These are phyloP conservation scores for Sebastolobus altivelis DNA, from an alignment of 2,797 vertebrate genomes.

Conservation along the genomic window DNA sequence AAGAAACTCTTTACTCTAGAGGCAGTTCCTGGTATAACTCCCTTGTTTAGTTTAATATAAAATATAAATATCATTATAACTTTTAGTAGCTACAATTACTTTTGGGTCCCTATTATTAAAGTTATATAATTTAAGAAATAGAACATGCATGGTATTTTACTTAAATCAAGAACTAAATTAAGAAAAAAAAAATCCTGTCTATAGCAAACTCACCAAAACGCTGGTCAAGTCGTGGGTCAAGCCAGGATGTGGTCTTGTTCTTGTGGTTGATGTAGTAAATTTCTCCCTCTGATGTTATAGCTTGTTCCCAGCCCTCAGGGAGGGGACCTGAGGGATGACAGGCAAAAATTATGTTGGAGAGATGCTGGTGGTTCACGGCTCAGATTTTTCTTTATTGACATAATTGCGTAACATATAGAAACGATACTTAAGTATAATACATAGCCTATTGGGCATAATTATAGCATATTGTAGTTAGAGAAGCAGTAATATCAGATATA, in stretches of 20 bases:
- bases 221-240: constrained; percentile 97
- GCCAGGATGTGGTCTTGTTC: constrained; percentile 99
- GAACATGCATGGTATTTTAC: background rate
- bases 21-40: background rate
- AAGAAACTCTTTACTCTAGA: background rate
- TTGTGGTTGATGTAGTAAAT: constrained; percentile 99
- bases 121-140: background rate
- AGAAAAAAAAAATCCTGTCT: background rate
- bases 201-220: constrained; percentile 91
- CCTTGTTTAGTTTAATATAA: background rate
- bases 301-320: constrained; percentile 99
- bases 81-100: background rate
- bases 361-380: constrained; percentile 42
- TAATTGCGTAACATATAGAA: background rate
- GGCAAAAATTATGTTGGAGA: constrained; percentile 69
- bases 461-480: background rate
- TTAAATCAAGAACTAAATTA: background rate
- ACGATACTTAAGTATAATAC: background rate
- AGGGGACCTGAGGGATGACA: constrained; percentile 91
- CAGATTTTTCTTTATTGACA: background rate
- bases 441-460: background rate
- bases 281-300: constrained; percentile 98
- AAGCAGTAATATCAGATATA: background rate
- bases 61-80: background rate
- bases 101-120: background rate